A percentile compares a stretch with the other conserved stretches of the same genome.
Evolutionary conservation across 2,888 invertebrate genomes (phyloP).

Genomic region (Helobdella robusta): DNA sequence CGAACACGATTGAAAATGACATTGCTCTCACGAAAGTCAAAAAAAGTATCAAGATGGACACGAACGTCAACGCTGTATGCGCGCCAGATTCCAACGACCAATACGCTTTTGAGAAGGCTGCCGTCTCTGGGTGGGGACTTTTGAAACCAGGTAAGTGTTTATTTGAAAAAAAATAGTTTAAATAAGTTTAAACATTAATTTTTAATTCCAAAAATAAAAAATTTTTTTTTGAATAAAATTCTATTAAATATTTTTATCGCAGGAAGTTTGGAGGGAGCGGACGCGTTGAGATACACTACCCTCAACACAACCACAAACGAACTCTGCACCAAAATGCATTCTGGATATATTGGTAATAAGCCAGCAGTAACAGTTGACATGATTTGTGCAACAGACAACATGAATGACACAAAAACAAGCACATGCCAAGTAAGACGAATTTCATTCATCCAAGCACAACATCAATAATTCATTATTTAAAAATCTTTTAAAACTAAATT

Average conservation of each 20-base stretch:
- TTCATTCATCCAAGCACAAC: too few species aligned
- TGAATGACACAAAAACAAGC: slow-evolving; percentile 2
- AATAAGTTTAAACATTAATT: too few species aligned
- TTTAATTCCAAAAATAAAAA: too few species aligned
- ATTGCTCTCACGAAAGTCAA: slow-evolving; percentile 7
- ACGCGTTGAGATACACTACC: slow-evolving; percentile 13
- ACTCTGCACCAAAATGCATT: slow-evolving; percentile 7
- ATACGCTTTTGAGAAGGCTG: neutral
- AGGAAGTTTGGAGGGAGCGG: neutral
- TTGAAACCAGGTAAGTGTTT: neutral
- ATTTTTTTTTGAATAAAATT: too few species aligned
- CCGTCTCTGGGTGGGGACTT: slow-evolving; percentile 19
- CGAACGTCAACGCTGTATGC: slow-evolving; percentile 14
- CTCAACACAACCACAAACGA: slow-evolving; percentile 17
- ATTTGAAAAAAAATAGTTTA: neutral
- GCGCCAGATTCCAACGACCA: neutral
- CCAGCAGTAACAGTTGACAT: slow-evolving; percentile 25
- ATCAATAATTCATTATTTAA: too few species aligned
- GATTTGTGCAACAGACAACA: slow-evolving; percentile 26
- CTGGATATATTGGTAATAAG: too few species aligned
- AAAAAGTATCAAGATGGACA: neutral
- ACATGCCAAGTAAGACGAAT: slow-evolving; percentile 27
- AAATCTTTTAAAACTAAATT: too few species aligned
- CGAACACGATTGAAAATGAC: neutral
- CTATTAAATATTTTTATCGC: too few species aligned